Conservation (phyloP, 2,888 invertebrate species). For the Phytoseiulus persimilis region DNA sequence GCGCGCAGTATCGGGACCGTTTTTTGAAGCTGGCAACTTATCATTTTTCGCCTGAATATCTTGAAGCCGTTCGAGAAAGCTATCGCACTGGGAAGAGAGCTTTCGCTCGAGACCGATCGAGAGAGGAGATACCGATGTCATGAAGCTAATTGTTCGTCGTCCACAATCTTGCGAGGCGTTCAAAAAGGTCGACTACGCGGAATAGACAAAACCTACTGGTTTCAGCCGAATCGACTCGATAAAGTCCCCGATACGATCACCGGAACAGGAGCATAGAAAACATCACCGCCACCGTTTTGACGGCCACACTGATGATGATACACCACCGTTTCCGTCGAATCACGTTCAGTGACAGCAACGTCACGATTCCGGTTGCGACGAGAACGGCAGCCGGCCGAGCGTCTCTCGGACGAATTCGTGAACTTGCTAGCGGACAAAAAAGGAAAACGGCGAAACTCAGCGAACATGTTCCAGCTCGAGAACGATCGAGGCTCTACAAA, state of each 20-base stretch:
- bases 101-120: not conserved
- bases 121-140: not conserved
- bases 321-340: not conserved
- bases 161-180: not conserved
- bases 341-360: not conserved
- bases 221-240: not conserved
- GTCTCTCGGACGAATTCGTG: not conserved
- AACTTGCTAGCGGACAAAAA: not conserved
- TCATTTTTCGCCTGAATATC: not conserved
- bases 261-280: not conserved
- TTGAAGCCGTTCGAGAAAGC: not conserved
- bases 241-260: not conserved
- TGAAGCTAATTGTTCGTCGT: not conserved
- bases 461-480: not conserved
- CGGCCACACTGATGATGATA: not conserved
- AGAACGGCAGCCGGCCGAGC: not conserved
- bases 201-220: not conserved
- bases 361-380: not conserved
- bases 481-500: not conserved
- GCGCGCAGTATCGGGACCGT: not conserved
- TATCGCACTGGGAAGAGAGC: not conserved
- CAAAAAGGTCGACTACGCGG: not conserved
- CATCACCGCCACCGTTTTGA: not conserved
- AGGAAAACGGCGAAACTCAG: not conserved
- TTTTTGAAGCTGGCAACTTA: not conserved